Percentiles rank a stretch among this genome's conserved stretches.
Evolutionary conservation across 2,888 invertebrate genomes (phyloP).

Genomic region (Archaeoteleia sp.): DNA sequence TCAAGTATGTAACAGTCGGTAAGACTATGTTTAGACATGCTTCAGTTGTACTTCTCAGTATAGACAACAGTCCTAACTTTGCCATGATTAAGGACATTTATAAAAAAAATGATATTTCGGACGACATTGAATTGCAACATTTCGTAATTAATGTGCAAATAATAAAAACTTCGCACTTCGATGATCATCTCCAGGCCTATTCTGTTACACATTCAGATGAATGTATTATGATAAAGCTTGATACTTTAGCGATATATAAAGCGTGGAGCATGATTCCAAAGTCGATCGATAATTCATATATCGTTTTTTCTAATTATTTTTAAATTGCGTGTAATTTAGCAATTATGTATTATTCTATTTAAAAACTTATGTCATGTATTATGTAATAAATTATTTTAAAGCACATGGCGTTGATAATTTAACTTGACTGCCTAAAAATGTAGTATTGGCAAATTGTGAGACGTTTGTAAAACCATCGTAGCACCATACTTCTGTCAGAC

Average conservation of each 20-base stretch:
- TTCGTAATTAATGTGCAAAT: constrained; percentile 4
- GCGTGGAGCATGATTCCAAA: constrained; percentile 8
- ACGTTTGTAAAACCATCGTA: too few species aligned
- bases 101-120: not conserved
- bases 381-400: too few species aligned
- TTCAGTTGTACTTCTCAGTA: constrained; percentile 2
- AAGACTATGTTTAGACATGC: not conserved
- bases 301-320: too few species aligned
- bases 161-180: not conserved
- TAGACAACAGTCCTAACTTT: constrained; percentile 3
- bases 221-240: not conserved
- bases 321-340: too few species aligned
- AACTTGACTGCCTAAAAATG: too few species aligned
- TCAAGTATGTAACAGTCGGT: not conserved
- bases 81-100: constrained; percentile 1
- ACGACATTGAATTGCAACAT: not conserved
- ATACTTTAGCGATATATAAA: not conserved
- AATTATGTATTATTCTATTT: too few species aligned
- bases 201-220: not conserved
- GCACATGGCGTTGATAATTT: too few species aligned
- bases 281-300: too few species aligned
- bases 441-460: too few species aligned
- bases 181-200: constrained; percentile 9
- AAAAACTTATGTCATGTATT: too few species aligned
- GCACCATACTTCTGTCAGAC: too few species aligned